Evolutionary conservation across 2,797 vertebrate genomes (phyloP), one percentile per base, ranked within the genome.

Genomic region (Petrocephalus schoutedeni): DNA sequence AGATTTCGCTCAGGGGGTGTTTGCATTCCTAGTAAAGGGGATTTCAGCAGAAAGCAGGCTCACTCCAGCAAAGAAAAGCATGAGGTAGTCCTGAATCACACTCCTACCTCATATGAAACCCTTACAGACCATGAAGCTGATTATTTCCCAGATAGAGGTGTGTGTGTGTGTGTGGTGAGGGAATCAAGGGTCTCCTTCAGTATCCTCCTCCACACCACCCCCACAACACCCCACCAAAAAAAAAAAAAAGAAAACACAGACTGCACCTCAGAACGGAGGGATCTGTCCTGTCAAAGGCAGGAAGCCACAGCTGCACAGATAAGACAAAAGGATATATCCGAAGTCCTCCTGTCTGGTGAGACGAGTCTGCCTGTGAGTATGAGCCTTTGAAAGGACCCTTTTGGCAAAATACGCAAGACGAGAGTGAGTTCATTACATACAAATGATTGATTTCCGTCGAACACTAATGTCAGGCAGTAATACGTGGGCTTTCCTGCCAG

Each of bases 281-380:
- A 12, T 94, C 92, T 91, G 89, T 85, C 80, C 85, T 91, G 91
- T 92, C 90, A 92, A 85, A 93, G 90, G 92, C 94, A 93, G 94
- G 94, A 94, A 95, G 91, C 93, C 91, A 91, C 94, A 94, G 94
- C 94, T 94, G 94, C 91, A 92, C 91, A 92, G 91, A 92, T 92
- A 91, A 92, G 92, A 91, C 92, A 32, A n/a, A 56, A 8, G 45
- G 61, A 84, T 2, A 53, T 49, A 36, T 89, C 41, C 71, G 49
- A 61, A 85, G 58, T 71, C 53, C 10, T 9, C 49, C 53, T 45
- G 53, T 87, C 53, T 80, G 53, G 32, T 88, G 14, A 71, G 57
- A 88, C 64, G 51, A 82, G 41, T n/a, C 82, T 85, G n/a, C 21
- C n/a, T 21, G 87, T 85, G 64, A 85, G 87, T 86, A 41, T 19